phyloP scores from a whole-genome alignment of 2,113 vertebrate genomes.

The Pelusios castaneus region DNA sequence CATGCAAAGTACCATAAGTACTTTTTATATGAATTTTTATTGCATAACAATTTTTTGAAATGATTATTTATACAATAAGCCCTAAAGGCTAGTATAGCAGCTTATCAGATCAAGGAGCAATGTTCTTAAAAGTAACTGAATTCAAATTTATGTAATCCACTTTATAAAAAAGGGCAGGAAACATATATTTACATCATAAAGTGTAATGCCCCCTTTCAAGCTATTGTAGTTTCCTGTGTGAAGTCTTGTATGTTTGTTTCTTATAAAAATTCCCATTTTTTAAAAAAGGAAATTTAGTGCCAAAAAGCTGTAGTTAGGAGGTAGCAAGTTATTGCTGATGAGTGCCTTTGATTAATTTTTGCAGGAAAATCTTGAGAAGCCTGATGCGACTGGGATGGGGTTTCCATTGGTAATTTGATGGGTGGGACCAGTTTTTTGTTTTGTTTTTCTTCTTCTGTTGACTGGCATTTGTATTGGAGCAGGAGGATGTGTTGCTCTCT shows the following conservation, averaged over 20 bases:
- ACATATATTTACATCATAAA: conserved; percentile 52
- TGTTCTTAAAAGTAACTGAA: conserved; percentile 69
- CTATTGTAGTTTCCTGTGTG: neutral
- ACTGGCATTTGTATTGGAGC: neutral
- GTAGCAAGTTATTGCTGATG: neutral
- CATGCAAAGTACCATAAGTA: conserved; percentile 51
- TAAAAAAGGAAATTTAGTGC: conserved; percentile 27
- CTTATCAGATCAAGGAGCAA: conserved; percentile 74
- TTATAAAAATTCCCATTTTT: neutral
- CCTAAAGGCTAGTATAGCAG: conserved; percentile 34
- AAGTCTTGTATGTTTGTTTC: neutral
- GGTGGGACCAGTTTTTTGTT: neutral
- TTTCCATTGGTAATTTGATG: neutral
- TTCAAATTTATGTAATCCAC: conserved; percentile 59
- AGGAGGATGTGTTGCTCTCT: neutral
- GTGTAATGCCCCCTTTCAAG: conserved; percentile 9
- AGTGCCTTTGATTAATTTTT: neutral
- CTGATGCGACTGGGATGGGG: neutral
- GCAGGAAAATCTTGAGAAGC: neutral
- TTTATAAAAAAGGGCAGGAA: conserved; percentile 43
- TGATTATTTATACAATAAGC: conserved; percentile 66
- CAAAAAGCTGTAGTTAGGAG: conserved; percentile 3
- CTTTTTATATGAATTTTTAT: conserved; percentile 63
- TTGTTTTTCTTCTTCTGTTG: neutral
- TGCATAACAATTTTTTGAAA: conserved; percentile 41